Conservation (phyloP, 2,113 vertebrate species). For the Epinephelus lanceolatus region DNA sequence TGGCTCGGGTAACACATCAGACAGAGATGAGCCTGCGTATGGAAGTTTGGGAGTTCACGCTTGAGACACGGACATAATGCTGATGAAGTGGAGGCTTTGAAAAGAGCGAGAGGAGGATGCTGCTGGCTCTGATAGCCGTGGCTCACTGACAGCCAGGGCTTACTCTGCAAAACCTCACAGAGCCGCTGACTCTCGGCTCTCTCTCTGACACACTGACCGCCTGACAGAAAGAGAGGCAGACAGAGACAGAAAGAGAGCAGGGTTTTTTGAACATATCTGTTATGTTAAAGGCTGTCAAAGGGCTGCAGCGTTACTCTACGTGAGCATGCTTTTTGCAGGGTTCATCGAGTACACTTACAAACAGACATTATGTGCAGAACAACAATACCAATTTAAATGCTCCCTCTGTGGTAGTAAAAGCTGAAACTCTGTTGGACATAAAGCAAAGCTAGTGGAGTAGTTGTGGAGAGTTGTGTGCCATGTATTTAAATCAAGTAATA, state of each 20-base stretch:
- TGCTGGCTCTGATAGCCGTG: constrained; percentile 20
- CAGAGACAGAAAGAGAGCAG: background rate
- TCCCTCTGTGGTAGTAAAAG: background rate
- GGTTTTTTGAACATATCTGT: no score
- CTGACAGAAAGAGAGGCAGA: background rate
- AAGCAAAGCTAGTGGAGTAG: background rate
- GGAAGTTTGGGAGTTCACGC: constrained; percentile 7
- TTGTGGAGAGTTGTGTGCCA: background rate
- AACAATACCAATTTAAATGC: background rate
- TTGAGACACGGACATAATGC: constrained; percentile 5
- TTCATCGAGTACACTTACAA: background rate
- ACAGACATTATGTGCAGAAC: background rate
- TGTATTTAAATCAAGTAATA: constrained; percentile 17
- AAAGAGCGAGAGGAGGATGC: constrained; percentile 12
- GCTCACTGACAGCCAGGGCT: constrained; percentile 48
- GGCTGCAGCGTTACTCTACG: constrained; percentile 1
- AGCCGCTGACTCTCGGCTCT: constrained; percentile 28
- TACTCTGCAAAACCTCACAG: constrained; percentile 41
- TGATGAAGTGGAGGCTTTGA: constrained; percentile 32
- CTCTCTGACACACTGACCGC: constrained; percentile 21
- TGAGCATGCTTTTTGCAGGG: constrained; percentile 5
- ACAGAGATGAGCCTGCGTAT: background rate
- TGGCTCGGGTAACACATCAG: background rate
- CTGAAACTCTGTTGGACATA: background rate
- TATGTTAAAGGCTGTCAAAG: background rate